Evolutionary conservation across 2,113 vertebrate genomes (phyloP).

Genomic region (Cephalopterus ornatus): DNA sequence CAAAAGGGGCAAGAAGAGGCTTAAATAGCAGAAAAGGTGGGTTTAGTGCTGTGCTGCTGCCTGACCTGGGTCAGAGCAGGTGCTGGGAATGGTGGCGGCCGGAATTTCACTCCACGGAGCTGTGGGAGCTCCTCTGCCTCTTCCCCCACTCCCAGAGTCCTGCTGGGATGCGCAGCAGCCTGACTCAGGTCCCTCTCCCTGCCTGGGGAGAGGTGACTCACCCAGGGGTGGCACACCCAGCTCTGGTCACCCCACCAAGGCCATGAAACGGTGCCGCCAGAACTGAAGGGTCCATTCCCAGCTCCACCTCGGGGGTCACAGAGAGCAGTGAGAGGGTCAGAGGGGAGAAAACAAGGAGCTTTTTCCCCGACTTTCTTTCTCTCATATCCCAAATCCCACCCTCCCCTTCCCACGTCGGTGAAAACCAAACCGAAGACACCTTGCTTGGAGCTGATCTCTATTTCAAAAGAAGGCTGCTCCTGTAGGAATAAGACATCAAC

Average conservation of each 20-base stretch:
- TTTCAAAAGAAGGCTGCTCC: neutral
- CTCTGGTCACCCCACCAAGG: neutral
- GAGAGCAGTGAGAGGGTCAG: neutral
- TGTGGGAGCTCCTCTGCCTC: neutral
- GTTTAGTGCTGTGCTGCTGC: rapidly evolving
- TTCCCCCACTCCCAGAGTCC: neutral
- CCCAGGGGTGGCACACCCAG: neutral
- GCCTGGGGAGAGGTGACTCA: neutral
- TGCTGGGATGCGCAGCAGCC: neutral
- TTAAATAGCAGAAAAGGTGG: rapidly evolving
- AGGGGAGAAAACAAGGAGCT: rapidly evolving
- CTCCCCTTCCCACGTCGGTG: neutral
- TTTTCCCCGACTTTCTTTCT: neutral
- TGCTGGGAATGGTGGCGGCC: neutral
- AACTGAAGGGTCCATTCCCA: neutral
- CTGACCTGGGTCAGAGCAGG: neutral
- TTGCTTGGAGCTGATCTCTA: neutral
- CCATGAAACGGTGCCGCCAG: neutral
- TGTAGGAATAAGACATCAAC: neutral
- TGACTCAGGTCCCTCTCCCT: neutral
- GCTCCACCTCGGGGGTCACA: neutral
- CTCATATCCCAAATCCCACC: neutral
- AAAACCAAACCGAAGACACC: neutral
- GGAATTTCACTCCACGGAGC: neutral
- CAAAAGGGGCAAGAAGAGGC: neutral